A percentile compares a stretch with the other conserved stretches of the same genome.
phyloP scores from a whole-genome alignment of 2,113 vertebrate species.

The Ursus arctos region DNA sequence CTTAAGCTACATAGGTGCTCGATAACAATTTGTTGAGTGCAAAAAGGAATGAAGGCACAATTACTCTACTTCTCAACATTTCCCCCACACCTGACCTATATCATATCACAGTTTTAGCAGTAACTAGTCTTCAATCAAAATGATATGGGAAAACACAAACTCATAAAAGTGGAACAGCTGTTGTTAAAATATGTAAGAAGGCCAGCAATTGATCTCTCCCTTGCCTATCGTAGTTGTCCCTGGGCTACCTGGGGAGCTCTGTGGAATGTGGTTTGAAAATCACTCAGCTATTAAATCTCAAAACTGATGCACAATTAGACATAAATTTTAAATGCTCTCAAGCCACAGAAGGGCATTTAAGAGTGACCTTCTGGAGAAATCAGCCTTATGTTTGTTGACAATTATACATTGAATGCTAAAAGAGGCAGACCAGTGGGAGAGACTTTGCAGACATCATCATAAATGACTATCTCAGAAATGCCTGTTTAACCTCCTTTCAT shows the following conservation, averaged over 20 bases:
- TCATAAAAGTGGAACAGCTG: background rate
- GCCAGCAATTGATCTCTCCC: background rate
- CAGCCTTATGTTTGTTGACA: background rate
- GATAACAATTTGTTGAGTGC: background rate
- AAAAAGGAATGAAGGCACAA: background rate
- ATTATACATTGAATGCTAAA: background rate
- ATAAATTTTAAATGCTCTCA: conserved; percentile 4
- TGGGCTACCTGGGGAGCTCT: background rate
- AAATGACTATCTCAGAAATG: background rate
- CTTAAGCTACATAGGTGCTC: background rate
- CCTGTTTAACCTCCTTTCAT: background rate
- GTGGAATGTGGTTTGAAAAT: background rate
- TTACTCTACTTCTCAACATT: background rate
- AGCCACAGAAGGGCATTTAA: background rate
- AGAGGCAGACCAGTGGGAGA: background rate
- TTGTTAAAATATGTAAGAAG: background rate
- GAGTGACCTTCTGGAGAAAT: background rate
- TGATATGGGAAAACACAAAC: background rate
- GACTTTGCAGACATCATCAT: background rate
- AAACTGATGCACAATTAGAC: background rate
- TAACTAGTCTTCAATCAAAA: conserved; percentile 20
- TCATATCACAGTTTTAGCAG: background rate
- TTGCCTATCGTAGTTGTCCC: background rate
- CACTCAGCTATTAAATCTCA: background rate
- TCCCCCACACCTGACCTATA: background rate